Evolutionary conservation across 2,113 vertebrate genomes (phyloP).

Genomic region (Cephalopterus ornatus): DNA sequence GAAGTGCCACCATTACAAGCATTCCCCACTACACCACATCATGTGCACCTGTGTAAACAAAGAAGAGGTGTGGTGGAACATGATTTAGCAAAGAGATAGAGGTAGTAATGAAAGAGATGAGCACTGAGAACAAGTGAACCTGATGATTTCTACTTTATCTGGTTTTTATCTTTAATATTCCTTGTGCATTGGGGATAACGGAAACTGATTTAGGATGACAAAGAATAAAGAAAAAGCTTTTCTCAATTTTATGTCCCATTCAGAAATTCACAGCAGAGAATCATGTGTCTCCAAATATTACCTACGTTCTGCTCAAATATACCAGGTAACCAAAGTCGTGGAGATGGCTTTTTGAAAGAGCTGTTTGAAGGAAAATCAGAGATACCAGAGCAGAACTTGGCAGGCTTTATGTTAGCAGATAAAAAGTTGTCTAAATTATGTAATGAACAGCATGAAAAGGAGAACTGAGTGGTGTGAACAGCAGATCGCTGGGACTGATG

Average conservation of each 20-base stretch:
- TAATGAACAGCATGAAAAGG: neutral
- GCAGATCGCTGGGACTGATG: neutral
- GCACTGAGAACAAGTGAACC: neutral
- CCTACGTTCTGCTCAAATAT: neutral
- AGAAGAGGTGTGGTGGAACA: neutral
- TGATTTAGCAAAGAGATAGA: neutral
- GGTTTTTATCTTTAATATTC: neutral
- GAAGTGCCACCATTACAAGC: neutral
- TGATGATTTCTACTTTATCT: neutral
- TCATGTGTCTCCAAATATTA: neutral
- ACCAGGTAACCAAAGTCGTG: neutral
- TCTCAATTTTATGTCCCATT: neutral
- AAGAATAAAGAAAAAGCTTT: neutral
- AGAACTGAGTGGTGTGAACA: neutral
- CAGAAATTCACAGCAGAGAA: neutral
- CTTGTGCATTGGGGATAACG: neutral
- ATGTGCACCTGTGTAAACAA: neutral
- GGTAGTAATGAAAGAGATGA: neutral
- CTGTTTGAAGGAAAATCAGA: neutral
- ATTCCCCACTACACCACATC: neutral
- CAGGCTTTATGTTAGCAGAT: neutral
- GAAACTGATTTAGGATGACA: neutral
- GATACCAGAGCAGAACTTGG: neutral
- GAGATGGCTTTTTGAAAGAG: neutral
- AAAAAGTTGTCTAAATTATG: neutral